Evolutionary conservation across 2,888 invertebrate genomes (phyloP).

Genomic region (Hypena proboscidalis): DNA sequence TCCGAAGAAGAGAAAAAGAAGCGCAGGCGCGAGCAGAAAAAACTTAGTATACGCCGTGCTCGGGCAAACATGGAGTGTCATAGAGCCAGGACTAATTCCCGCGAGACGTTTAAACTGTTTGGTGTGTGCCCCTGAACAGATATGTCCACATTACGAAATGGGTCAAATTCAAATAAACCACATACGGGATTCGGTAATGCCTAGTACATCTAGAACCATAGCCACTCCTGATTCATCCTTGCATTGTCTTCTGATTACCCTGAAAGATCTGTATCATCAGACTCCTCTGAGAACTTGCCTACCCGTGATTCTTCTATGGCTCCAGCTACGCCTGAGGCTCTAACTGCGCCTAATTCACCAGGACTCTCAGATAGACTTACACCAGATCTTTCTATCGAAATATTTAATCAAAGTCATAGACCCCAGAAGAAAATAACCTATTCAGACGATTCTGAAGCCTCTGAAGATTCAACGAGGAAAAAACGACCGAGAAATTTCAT

Average conservation of each 20-base stretch:
- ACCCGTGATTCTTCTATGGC: conserved; percentile 15
- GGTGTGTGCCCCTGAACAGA: conserved; percentile 4
- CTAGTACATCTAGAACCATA: conserved; percentile 3
- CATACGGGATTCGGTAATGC: conserved; percentile 1
- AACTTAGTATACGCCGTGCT: too few relatives aligned
- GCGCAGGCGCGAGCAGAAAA: too few relatives aligned
- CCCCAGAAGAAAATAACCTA: neutral
- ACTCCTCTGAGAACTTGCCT: conserved; percentile 4
- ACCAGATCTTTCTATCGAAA: conserved; percentile 3
- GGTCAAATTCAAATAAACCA: conserved; percentile 6
- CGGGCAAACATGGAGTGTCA: conserved; percentile 13
- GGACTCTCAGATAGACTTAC: conserved; percentile 4
- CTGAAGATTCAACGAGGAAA: neutral
- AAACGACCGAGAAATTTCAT: neutral
- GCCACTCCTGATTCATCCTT: conserved; percentile 2
- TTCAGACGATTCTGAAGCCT: neutral
- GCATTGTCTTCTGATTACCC: neutral
- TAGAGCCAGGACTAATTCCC: conserved; percentile 7
- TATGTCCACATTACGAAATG: conserved; percentile 10
- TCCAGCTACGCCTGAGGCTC: conserved; percentile 8
- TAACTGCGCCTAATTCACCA: neutral
- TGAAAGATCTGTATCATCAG: neutral
- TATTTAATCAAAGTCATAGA: conserved; percentile 1
- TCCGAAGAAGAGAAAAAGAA: too few relatives aligned
- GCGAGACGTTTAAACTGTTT: conserved; percentile 13